These are phyloP conservation scores for Chymomyza costata DNA, from an alignment of 1,140 invertebrate species.

Conservation along the genomic window DNA sequence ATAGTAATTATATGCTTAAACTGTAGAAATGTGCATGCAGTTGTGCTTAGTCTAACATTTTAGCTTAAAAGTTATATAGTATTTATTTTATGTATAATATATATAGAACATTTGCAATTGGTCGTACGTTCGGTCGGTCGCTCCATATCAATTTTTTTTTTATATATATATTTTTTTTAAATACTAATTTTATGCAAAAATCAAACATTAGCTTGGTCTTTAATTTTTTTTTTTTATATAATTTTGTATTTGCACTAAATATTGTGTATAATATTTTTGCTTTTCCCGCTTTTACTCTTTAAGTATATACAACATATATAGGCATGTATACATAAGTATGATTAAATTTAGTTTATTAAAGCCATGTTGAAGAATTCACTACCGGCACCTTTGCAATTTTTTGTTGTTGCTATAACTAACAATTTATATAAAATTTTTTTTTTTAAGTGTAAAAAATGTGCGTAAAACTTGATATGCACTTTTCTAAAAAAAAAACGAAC, in stretches of 20 bases:
- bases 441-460: too few relatives aligned
- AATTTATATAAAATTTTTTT: too few relatives aligned
- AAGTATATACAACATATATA: constrained; percentile 16
- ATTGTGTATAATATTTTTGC: constrained; percentile 1
- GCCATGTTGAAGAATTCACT: constrained; percentile 71
- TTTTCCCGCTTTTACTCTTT: constrained; percentile 1
- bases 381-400: constrained; percentile 46
- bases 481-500: too few relatives aligned
- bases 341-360: constrained; percentile 66
- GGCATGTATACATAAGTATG: constrained; percentile 13
- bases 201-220: constrained; percentile 37
- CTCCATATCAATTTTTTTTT: constrained; percentile 31
- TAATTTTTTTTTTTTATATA: constrained; percentile 26
- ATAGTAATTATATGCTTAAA: constrained; percentile 18
- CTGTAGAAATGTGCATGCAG: constrained; percentile 14
- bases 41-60: constrained; percentile 7
- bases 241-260: constrained; percentile 30
- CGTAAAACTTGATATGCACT: background rate
- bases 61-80: constrained; percentile 8
- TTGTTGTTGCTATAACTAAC: too few relatives aligned
- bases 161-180: too few relatives aligned
- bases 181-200: constrained; percentile 11
- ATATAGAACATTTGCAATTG: constrained; percentile 57
- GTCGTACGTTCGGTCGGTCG: constrained; percentile 73
- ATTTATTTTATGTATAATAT: constrained; percentile 25